Conservation (phyloP, 1,140 invertebrate species). For the Drosophila sulfurigaster region DNA sequence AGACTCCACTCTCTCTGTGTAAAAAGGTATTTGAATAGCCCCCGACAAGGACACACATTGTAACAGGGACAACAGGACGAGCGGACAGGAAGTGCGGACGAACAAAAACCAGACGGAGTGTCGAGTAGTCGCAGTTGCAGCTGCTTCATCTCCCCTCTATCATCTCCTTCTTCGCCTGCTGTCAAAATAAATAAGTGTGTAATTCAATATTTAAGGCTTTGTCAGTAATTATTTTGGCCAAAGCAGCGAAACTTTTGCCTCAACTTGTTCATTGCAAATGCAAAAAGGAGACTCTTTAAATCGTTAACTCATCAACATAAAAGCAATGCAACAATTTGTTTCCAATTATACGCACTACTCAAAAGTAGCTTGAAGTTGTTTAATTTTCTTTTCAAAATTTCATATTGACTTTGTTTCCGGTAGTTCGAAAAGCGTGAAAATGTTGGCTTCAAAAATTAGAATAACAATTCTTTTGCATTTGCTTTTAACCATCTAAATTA, state of each 20-base stretch:
- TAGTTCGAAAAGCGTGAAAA: too few relatives aligned
- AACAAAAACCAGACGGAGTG: conserved; percentile 43
- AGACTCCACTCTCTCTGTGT: neutral
- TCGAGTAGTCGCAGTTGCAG: conserved; percentile 34
- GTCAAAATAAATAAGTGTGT: conserved; percentile 79
- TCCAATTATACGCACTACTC: too few relatives aligned
- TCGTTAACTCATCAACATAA: conserved; percentile 1
- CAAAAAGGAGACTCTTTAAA: neutral
- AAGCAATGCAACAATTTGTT: neutral
- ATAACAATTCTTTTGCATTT: too few relatives aligned
- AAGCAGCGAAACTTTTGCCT: conserved; percentile 56
- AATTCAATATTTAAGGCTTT: conserved; percentile 82
- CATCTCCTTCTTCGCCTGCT: conserved; percentile 9
- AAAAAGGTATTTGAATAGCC: conserved; percentile 75
- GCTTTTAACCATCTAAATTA: too few relatives aligned
- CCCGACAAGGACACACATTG: conserved; percentile 36
- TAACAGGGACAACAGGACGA: conserved; percentile 20
- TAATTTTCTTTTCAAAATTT: too few relatives aligned
- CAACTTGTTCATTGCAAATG: conserved; percentile 23
- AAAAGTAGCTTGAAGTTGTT: too few relatives aligned
- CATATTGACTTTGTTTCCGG: too few relatives aligned
- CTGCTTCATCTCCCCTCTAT: neutral
- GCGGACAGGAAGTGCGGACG: conserved; percentile 33
- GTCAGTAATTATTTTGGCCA: conserved; percentile 77
- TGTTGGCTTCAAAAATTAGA: too few relatives aligned